A percentile compares a stretch with the other conserved stretches of the same genome.
These are phyloP conservation scores for Cenopis cana DNA, from an alignment of 2,888 invertebrate genomes.

Conservation along the genomic window DNA sequence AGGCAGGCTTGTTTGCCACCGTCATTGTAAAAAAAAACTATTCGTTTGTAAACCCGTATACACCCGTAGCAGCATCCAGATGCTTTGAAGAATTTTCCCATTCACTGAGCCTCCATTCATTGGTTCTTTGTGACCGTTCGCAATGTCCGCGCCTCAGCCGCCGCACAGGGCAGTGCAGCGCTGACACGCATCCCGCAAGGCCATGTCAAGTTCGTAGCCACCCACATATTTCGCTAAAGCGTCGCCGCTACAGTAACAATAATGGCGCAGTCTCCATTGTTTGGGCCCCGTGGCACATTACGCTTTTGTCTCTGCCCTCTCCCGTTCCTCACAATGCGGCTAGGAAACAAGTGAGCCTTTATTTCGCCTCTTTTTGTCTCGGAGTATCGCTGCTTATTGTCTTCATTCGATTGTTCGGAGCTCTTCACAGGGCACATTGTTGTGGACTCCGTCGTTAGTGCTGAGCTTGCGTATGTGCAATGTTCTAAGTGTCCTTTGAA, in stretches of 20 bases:
- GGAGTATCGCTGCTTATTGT: conserved; percentile 86
- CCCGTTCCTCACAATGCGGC: conserved; percentile 85
- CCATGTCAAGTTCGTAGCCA: conserved; percentile 81
- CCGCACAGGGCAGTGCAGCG: conserved; percentile 43
- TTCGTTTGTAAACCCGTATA: too few species aligned
- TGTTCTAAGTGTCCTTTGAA: conserved; percentile 79
- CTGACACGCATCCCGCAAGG: conserved; percentile 58
- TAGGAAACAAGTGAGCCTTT: conserved; percentile 86
- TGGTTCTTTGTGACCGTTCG: not conserved
- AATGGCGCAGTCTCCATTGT: conserved; percentile 83
- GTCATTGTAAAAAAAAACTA: too few species aligned
- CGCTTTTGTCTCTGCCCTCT: conserved; percentile 85
- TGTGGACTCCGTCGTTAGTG: conserved; percentile 82
- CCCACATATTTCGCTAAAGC: conserved; percentile 79
- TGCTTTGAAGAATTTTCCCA: not conserved
- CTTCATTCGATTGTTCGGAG: conserved; percentile 86
- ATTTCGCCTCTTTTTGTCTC: conserved; percentile 86
- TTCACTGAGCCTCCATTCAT: not conserved
- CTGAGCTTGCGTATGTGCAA: conserved; percentile 82
- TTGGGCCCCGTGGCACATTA: conserved; percentile 85
- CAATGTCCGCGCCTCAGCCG: not conserved
- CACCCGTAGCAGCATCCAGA: not conserved
- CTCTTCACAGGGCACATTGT: conserved; percentile 85
- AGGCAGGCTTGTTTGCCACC: too few species aligned
- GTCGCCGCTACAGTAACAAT: conserved; percentile 82